Base-by-base conservation (phyloP, 2,888 invertebrate genomes). In the Craniophora ligustri region DNA sequence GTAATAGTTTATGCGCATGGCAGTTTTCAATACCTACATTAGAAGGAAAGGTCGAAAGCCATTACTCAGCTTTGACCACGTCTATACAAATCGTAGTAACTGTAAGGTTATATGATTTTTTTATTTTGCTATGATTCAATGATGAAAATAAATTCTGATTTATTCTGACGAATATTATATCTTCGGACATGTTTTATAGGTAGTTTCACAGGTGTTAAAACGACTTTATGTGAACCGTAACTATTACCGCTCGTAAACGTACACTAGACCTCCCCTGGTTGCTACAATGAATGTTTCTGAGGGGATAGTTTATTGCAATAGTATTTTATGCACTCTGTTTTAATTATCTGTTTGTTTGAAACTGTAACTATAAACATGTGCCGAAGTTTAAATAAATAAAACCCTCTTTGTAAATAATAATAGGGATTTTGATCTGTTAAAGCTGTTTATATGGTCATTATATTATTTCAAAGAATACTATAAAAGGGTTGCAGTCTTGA, bases 11-110 rank as follows among this genome's bases (percentile, higher is more conserved):
- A 48, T 55, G 59, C 40, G 46, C 65, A 65, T 54, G 64, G 49
- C 26, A 64, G 45, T 53, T 49, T 66, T 59, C 58, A 46, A 65
- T 70, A 73, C n/a, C n/a, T n/a, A n/a, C 67, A 73, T 67, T 72
- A 65, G 50, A 54, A 40, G 13, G 19, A 47, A 64, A 70, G 58
- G 58, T 67, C 46, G 26, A 14, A 68, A 46, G 34, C 48, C 58
- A 65, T 65, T 61, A 56, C 55, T 58, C 46, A 54, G 49, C 32
- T 45, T 59, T 72, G 51, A 50, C 57, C 57, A 55, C 49, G 26
- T 38, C 47, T 62, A 31, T n/a, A 48, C 11, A 39, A 34, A 14
- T 35, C n/a, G 2, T 21, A n/a, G 16, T 26, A 16, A n/a, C n/a
- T n/a, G n/a, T n/a, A 28, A 58, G 40, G 41, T 41, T 42, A 56